Conservation (phyloP, 2,888 invertebrate genomes). For the Stenodema calcarata region DNA sequence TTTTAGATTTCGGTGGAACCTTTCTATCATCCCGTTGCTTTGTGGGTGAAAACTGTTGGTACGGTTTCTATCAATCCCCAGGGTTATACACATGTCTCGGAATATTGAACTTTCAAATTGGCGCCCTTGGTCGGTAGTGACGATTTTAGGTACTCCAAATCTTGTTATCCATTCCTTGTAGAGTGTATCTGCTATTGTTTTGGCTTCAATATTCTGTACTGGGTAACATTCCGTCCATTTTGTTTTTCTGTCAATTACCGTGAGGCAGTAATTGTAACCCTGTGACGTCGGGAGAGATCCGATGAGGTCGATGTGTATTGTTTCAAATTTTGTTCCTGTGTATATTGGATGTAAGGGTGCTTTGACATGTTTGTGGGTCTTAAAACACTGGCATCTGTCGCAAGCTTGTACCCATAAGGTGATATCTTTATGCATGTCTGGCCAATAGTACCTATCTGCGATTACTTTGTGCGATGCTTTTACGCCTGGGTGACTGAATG, state of each 20-base stretch:
- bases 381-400: background rate
- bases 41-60: conserved; percentile 49
- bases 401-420: background rate
- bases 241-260: conserved; percentile 59
- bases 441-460: background rate
- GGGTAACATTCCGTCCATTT: conserved; percentile 61
- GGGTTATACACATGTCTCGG: background rate
- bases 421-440: background rate
- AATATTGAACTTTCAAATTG: conserved; percentile 22
- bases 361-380: background rate
- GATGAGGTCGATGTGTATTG: conserved; percentile 54
- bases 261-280: conserved; percentile 59
- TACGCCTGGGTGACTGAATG: background rate
- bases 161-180: background rate
- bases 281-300: conserved; percentile 57
- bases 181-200: background rate
- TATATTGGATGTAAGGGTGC: background rate
- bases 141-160: background rate
- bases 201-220: conserved; percentile 58
- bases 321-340: background rate
- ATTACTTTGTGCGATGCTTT: background rate
- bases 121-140: background rate
- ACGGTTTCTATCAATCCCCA: background rate
- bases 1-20: conserved; percentile 44
- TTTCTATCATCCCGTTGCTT: conserved; percentile 48